Evolutionary conservation across 2,113 vertebrate genomes (phyloP).

Genomic region (Cynopterus brachyotis): DNA sequence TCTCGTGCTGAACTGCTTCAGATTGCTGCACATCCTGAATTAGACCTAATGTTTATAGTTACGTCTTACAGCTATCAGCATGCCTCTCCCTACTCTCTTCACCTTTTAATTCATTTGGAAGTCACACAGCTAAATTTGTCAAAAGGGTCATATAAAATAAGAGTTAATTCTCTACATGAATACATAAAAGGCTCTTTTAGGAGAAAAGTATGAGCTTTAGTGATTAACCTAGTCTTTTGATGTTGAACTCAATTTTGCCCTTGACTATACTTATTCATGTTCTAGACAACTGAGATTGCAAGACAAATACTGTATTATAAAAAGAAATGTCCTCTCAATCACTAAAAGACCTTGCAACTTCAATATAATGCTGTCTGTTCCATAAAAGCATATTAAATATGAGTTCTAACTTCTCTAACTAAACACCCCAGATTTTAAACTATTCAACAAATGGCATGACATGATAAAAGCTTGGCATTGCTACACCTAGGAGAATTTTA

Average conservation of each 20-base stretch:
- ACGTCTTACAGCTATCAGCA: background rate
- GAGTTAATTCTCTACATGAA: background rate
- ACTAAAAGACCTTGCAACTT: background rate
- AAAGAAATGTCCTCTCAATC: background rate
- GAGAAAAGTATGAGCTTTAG: background rate
- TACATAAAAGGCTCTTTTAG: background rate
- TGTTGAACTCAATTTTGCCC: background rate
- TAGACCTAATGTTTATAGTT: background rate
- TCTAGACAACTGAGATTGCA: background rate
- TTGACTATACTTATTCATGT: background rate
- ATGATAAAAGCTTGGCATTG: background rate
- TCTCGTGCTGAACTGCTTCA: background rate
- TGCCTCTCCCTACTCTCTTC: background rate
- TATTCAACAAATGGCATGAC: background rate
- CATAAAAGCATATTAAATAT: constrained; percentile 3
- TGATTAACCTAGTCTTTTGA: constrained; percentile 17
- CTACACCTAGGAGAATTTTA: background rate
- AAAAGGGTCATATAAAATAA: background rate
- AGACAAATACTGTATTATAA: background rate
- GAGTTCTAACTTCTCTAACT: background rate
- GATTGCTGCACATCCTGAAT: background rate
- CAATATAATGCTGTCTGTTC: background rate
- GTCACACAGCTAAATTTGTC: background rate
- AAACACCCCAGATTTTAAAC: constrained; percentile 13
- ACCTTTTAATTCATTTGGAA: background rate